Conservation (phyloP, 2,113 vertebrate genomes). For the human region GRCh38 chr11:3908001-3908500, state of each 20-base stretch:
- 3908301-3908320: constrained; percentile 8
- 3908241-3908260: background rate
- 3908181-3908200: constrained; percentile 28
- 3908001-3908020: constrained; percentile 11
- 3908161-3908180: constrained; percentile 21
- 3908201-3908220: background rate
- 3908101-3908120: constrained; percentile 19
- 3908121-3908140: background rate
- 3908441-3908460: too few species aligned
- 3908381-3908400: too few species aligned
- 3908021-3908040: background rate
- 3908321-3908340: background rate
- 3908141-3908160: background rate
- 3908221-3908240: background rate
- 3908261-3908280: background rate
- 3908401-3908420: too few species aligned
- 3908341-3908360: too few species aligned
- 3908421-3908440: too few species aligned
- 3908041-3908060: constrained; percentile 22
- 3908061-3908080: background rate
- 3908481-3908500: too few species aligned
- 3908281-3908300: background rate
- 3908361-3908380: too few species aligned
- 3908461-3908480: too few species aligned
- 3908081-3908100: background rate